Base-by-base conservation (phyloP, 1,140 invertebrate genomes). In the Thrips palmi region DNA sequence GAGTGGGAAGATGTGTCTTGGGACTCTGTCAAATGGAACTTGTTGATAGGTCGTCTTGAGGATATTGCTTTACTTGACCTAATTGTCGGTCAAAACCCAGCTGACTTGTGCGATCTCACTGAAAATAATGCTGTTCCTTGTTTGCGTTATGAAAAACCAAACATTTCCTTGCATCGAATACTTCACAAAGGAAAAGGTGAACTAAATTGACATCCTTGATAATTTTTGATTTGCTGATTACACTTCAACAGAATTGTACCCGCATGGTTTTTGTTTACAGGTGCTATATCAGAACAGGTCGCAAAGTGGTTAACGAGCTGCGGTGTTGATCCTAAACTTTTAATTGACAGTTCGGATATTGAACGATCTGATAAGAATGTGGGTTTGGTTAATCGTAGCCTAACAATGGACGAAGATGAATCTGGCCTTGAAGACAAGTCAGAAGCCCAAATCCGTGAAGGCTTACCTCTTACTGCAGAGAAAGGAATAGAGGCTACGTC, bases 31-130 rank as follows among this genome's bases (percentile, higher is more conserved):
- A 70, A 80, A 51, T 92, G 88, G 78, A 77, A 77, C 15, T 54
- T 87, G 20, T 57, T 92, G 6, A 77, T 85, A 15, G 79, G 77
- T 41, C 88, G 89, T 61, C 62, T 93, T 39, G 87, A 93, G 54
- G 86, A 92, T 57, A 68, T 91, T 24, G 70, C 83, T 4, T 64
- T 83, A 33, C 57, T 94, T 4, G 74, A 74, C 47, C 52, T 53
- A 33, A 45, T 66, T n/a, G 44, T 67, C 6, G 44, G 44, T n/a
- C n/a, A n/a, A n/a, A n/a, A n/a, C n/a, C n/a, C n/a, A n/a, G n/a
- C 35, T 24, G 21, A 12, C 5, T 21, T 21, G 10, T 42, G 23
- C 12, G 33, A n/a, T 33, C 31, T 17, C 24, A 12, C 37, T 19
- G 27, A 40, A 11, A 4, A 25, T 15, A 7, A 11, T 19, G 12